Evolutionary conservation across 2,113 vertebrate species (phyloP).

Genomic region (Argyrosomus japonicus): DNA sequence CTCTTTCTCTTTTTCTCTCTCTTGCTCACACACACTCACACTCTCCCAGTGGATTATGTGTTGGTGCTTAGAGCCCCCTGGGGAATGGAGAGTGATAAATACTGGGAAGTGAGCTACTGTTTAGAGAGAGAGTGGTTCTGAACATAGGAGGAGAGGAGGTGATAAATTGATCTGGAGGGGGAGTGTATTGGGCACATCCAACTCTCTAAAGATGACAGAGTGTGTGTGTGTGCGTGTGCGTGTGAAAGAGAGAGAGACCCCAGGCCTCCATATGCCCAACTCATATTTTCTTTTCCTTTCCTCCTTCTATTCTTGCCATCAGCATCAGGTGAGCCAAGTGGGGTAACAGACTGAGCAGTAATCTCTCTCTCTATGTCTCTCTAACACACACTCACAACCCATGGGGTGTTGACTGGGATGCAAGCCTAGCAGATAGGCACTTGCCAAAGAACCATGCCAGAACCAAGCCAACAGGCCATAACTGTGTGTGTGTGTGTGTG

Average conservation of each 20-base stretch:
- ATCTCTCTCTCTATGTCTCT: slow-evolving; percentile 20
- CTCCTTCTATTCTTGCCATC: slow-evolving; percentile 32
- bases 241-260: slow-evolving; percentile 11
- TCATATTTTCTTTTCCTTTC: slow-evolving; percentile 34
- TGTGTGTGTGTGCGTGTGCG: slow-evolving; percentile 13
- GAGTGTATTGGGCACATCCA: slow-evolving; percentile 39
- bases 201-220: slow-evolving; percentile 45
- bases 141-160: slow-evolving; percentile 33
- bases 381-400: slow-evolving; percentile 9
- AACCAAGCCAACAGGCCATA: slow-evolving; percentile 37
- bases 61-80: slow-evolving; percentile 42
- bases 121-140: slow-evolving; percentile 26
- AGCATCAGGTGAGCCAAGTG: slow-evolving; percentile 56
- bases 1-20: neutral
- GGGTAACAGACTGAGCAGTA: slow-evolving; percentile 44
- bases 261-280: slow-evolving; percentile 26
- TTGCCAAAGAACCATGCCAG: slow-evolving; percentile 51
- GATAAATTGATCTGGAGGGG: slow-evolving; percentile 41
- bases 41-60: slow-evolving; percentile 24
- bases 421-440: slow-evolving; percentile 55
- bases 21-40: neutral
- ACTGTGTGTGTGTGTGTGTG: slow-evolving; percentile 27
- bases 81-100: slow-evolving; percentile 57
- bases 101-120: slow-evolving; percentile 45
- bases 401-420: slow-evolving; percentile 57